phyloP scores from a whole-genome alignment of 1,140 invertebrate genomes.

The Zaprionus ghesquierei region DNA sequence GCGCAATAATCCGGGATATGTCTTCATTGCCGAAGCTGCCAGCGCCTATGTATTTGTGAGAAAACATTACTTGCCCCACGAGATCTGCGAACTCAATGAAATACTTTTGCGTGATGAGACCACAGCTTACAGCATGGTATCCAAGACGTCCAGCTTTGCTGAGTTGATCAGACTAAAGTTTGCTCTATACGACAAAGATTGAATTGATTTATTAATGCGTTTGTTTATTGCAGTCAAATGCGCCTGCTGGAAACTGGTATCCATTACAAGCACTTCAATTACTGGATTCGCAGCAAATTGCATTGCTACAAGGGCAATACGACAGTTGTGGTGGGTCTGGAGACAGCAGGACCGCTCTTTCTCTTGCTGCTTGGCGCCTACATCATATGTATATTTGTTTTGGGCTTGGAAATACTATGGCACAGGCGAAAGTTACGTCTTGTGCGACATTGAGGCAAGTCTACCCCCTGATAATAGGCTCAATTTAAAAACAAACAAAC shows the following conservation, averaged over 20 bases:
- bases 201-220: background rate
- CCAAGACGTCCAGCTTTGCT: conserved; percentile 55
- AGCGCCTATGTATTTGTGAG: conserved; percentile 57
- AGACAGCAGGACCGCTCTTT: conserved; percentile 60
- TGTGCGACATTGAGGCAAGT: conserved; percentile 23
- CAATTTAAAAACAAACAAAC: conserved; percentile 66
- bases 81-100: conserved; percentile 76
- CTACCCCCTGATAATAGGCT: conserved; percentile 24
- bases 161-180: conserved; percentile 62
- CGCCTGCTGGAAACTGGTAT: conserved; percentile 64
- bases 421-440: conserved; percentile 17
- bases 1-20: conserved; percentile 60
- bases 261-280: conserved; percentile 50
- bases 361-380: conserved; percentile 49
- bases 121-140: conserved; percentile 22
- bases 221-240: conserved; percentile 32
- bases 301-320: conserved; percentile 63
- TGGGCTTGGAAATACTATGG: conserved; percentile 61
- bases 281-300: conserved; percentile 56
- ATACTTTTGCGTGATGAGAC: conserved; percentile 58
- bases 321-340: conserved; percentile 61
- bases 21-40: conserved; percentile 63
- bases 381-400: conserved; percentile 48
- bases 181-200: background rate
- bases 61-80: conserved; percentile 61